Evolutionary conservation across 2,113 vertebrate genomes (phyloP).

Genomic region (Marmota monax): DNA sequence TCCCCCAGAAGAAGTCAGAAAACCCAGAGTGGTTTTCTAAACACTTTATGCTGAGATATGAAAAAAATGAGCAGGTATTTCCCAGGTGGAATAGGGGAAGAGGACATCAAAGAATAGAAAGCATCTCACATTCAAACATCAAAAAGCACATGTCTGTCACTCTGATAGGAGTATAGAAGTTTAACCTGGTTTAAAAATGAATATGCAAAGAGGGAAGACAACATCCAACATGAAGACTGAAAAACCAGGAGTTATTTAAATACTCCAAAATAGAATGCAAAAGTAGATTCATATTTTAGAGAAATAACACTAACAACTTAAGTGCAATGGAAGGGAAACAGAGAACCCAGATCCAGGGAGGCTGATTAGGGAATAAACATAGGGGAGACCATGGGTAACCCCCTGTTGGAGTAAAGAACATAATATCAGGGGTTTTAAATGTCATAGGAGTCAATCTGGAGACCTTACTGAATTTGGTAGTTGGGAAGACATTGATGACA

Average conservation of each 20-base stretch:
- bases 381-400: background rate
- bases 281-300: background rate
- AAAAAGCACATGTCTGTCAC: background rate
- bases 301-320: background rate
- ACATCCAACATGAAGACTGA: background rate
- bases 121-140: background rate
- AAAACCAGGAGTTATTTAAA: background rate
- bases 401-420: background rate
- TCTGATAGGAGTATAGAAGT: background rate
- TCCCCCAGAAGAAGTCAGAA: background rate
- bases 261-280: background rate
- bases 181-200: background rate
- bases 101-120: background rate
- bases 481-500: background rate
- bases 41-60: background rate
- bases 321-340: background rate
- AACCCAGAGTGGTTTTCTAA: background rate
- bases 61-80: background rate
- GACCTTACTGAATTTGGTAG: background rate
- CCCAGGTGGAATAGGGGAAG: background rate
- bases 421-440: background rate
- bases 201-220: background rate
- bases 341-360: background rate
- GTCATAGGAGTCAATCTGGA: background rate
- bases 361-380: too few relatives aligned